These are phyloP conservation scores for Acrobasis suavella DNA, from an alignment of 2,888 invertebrate genomes.

Conservation along the genomic window DNA sequence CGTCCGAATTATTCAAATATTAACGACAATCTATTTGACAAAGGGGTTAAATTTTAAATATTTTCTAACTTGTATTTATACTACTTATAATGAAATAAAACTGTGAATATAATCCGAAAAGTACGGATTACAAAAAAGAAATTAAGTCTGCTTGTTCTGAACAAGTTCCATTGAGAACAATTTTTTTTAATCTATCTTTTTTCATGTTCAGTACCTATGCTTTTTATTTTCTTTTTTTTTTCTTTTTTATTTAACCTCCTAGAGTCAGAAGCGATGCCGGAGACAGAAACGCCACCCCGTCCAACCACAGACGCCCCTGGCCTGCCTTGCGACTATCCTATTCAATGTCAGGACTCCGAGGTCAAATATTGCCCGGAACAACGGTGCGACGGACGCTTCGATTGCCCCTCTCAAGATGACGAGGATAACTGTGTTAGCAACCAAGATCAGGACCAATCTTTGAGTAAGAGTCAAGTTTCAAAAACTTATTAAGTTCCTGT, in stretches of 20 bases:
- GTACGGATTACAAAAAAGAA: too few species aligned
- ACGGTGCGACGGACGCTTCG: not conserved
- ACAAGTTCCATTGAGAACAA: too few species aligned
- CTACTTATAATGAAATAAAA: too few species aligned
- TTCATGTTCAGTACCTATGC: too few species aligned
- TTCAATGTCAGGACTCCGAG: not conserved
- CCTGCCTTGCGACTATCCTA: not conserved
- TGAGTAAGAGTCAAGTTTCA: conserved; percentile 1
- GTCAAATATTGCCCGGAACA: conserved; percentile 4
- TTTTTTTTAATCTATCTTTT: conserved; percentile 18
- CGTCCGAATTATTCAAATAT: too few species aligned
- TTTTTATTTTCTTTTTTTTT: too few species aligned
- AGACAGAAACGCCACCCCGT: not conserved
- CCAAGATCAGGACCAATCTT: not conserved
- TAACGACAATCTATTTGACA: too few species aligned
- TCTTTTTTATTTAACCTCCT: conserved; percentile 17
- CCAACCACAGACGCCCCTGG: not conserved
- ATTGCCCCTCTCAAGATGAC: conserved; percentile 9
- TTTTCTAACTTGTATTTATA: too few species aligned
- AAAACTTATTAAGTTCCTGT: too few species aligned
- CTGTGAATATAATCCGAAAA: too few species aligned
- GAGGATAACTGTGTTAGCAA: not conserved
- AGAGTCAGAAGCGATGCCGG: not conserved
- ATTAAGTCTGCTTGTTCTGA: too few species aligned
- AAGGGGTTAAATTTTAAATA: too few species aligned